Base-by-base conservation (phyloP, 64 coral and sea anemone species). In the Dendronephthya gigantea region DNA sequence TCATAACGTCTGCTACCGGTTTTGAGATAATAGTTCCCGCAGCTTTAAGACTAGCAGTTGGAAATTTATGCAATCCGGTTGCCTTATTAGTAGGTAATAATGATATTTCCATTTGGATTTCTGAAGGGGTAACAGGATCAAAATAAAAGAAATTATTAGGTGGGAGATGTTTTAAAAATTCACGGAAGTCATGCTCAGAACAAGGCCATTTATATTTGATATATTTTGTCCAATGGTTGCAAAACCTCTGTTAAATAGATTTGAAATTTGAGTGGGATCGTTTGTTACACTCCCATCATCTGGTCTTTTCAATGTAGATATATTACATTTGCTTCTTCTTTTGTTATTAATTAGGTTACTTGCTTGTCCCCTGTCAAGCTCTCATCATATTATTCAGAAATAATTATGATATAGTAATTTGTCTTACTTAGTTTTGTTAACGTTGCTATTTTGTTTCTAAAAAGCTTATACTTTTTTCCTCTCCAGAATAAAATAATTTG, bases 91-190 rank as follows among this genome's bases (percentile, higher is more conserved):
- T 27, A 19, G 68, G 86, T 37, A 50, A 69, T 30, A 33, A 79
- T 79, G 81, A 15, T 47, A 87, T 87, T 87, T 87, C 86, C 13
- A 32, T 47, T 87, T 87, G 40, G 15, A 87, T 49, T 49, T 87
- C 86, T 0, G 48, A 31, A 15, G 72, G 45, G 3, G 86, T 81
- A 49, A 87, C 69, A 14, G 85, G 85, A 19, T 47, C 16, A 25
- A 47, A 86, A 49, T 15, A 86, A 86, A 29, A 86, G 30, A 12
- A 56, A 15, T 23, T 79, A 19, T 40, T 87, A 33, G 35, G 37
- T 66, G 59, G 28, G 38, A 22, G 9, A 40, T 68, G 13, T 43
- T 86, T 68, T 39, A 86, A 17, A 40, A n/a, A 86, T 43, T 40
- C 43, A 22, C 37, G 27, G 56, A 86, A 87, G 51, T 74, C 52